These are phyloP conservation scores for Drosophila paulistorum DNA, from an alignment of 1,140 invertebrate species.

Conservation along the genomic window DNA sequence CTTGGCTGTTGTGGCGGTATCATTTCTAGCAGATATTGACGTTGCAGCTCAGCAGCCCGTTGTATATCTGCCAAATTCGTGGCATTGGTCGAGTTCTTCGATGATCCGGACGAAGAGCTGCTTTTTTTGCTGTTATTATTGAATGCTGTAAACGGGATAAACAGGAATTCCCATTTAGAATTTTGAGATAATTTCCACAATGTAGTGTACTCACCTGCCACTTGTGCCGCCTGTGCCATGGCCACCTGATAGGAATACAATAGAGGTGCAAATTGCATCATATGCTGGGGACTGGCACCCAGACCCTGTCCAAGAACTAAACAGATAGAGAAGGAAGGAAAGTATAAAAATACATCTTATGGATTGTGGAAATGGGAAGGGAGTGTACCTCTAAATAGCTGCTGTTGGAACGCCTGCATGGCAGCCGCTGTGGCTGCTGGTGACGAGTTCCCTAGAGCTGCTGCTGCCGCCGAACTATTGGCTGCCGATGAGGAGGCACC, in stretches of 20 bases:
- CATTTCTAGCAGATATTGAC: conserved; percentile 98
- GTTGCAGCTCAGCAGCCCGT: conserved; percentile 93
- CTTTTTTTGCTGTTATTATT: conserved; percentile 79
- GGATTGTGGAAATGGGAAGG: not conserved
- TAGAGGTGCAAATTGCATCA: conserved; percentile 93
- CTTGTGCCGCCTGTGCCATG: conserved; percentile 90
- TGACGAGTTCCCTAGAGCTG: conserved; percentile 82
- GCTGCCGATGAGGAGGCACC: conserved; percentile 84
- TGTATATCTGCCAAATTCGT: conserved; percentile 89
- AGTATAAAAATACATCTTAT: not conserved
- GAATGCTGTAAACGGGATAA: conserved; percentile 47
- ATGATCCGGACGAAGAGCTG: conserved; percentile 68
- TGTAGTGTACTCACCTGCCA: conserved; percentile 82
- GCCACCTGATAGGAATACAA: conserved; percentile 94
- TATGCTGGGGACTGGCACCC: conserved; percentile 87
- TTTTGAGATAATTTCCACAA: too few relatives aligned
- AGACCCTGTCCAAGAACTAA: conserved; percentile 76
- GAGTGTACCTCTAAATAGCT: conserved; percentile 87
- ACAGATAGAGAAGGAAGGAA: not conserved
- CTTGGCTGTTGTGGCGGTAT: conserved; percentile 89
- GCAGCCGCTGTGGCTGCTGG: conserved; percentile 87
- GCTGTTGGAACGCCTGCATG: conserved; percentile 91
- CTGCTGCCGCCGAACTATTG: conserved; percentile 82
- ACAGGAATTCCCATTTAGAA: not conserved
- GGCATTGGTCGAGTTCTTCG: conserved; percentile 83